Percentiles rank a stretch among this genome's conserved stretches.
phyloP scores from a whole-genome alignment of 2,797 vertebrate genomes.

The Lepilemur ruficaudatus region DNA sequence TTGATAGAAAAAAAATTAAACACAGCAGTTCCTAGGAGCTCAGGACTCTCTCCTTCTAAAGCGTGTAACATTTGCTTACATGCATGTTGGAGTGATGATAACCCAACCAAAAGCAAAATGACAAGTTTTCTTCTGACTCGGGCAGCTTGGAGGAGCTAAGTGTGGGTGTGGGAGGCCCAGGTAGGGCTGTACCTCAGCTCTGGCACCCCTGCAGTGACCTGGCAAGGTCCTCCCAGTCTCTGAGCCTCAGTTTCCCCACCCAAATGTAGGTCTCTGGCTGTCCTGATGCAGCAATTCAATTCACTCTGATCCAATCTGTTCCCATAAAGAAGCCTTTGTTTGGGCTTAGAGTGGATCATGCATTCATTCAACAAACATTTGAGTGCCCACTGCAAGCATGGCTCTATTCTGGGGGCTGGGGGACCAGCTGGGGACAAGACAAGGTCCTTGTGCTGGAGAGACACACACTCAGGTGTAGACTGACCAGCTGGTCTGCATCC shows the following conservation, averaged over 20 bases:
- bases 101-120: not conserved
- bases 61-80: fast-evolving
- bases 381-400: not conserved
- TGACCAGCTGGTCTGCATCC: not conserved
- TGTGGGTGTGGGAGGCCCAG: fast-evolving
- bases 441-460: not conserved
- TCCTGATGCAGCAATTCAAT: fast-evolving
- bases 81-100: not conserved
- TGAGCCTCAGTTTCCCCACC: fast-evolving
- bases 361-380: not conserved
- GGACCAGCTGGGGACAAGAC: not conserved
- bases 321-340: too few relatives aligned
- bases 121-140: not conserved
- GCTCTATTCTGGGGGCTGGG: not conserved
- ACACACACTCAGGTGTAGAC: not conserved
- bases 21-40: not conserved
- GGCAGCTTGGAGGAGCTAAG: not conserved
- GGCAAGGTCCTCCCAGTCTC: not conserved
- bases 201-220: fast-evolving
- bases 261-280: fast-evolving
- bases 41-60: not conserved
- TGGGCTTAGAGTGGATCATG: too few relatives aligned
- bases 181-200: not conserved
- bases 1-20: not conserved
- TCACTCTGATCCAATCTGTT: not conserved